These are phyloP conservation scores for Lobophora halterata DNA, from an alignment of 2,888 invertebrate genomes.

Conservation along the genomic window DNA sequence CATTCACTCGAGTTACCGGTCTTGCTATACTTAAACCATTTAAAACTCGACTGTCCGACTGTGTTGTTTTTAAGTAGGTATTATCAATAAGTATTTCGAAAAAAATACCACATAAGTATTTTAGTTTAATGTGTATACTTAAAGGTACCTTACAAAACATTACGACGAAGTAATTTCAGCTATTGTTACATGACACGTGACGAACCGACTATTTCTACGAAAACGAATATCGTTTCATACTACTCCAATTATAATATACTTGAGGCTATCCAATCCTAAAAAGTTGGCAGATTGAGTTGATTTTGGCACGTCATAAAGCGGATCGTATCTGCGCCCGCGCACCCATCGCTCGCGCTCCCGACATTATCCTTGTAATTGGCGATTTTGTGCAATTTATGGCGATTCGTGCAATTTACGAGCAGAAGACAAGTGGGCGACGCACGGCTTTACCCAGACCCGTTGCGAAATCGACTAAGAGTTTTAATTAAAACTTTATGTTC, in stretches of 20 bases:
- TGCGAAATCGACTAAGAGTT: slow-evolving; percentile 61
- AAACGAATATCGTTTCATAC: slow-evolving; percentile 46
- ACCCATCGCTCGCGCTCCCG: slow-evolving; percentile 48
- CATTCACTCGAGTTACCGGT: slow-evolving; percentile 36
- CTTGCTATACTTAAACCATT: slow-evolving; percentile 5
- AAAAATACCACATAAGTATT: too few relatives aligned
- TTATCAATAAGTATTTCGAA: too few relatives aligned
- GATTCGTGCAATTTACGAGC: slow-evolving; percentile 75
- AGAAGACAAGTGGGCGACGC: slow-evolving; percentile 73
- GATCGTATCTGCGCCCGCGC: slow-evolving; percentile 40
- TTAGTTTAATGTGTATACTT: too few relatives aligned
- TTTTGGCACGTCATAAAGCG: slow-evolving; percentile 54
- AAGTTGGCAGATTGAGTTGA: slow-evolving; percentile 48
- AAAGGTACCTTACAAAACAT: too few relatives aligned
- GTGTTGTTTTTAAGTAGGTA: neutral
- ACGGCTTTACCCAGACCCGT: slow-evolving; percentile 46
- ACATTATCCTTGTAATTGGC: slow-evolving; percentile 74
- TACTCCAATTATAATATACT: slow-evolving; percentile 43
- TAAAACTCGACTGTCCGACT: neutral
- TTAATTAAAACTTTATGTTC: slow-evolving; percentile 74
- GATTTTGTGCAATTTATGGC: slow-evolving; percentile 78
- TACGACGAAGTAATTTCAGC: slow-evolving; percentile 34
- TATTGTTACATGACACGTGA: slow-evolving; percentile 47
- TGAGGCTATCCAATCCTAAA: slow-evolving; percentile 43
- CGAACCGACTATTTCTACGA: slow-evolving; percentile 34